A percentile compares a stretch with the other conserved stretches of the same genome.
These are phyloP conservation scores for Synanthedon andrenaeformis DNA, from an alignment of 2,888 invertebrate genomes.

Conservation along the genomic window DNA sequence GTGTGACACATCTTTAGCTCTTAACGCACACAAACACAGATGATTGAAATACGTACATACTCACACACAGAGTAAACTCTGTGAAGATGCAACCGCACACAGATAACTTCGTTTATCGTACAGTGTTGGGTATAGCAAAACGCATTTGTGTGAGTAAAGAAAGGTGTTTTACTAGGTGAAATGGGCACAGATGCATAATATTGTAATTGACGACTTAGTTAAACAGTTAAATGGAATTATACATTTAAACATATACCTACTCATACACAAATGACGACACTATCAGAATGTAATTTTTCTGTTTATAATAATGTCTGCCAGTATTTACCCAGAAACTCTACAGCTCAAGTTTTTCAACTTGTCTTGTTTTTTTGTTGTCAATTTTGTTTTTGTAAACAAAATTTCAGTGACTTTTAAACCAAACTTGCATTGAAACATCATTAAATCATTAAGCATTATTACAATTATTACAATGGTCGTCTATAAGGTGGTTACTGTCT, in stretches of 20 bases:
- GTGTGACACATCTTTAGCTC: neutral
- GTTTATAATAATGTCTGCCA: too few relatives aligned
- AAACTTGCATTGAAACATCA: too few relatives aligned
- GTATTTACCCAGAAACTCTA: too few relatives aligned
- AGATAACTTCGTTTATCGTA: conserved; percentile 9
- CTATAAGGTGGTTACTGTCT: too few relatives aligned
- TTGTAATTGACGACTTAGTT: conserved; percentile 15
- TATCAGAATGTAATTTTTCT: too few relatives aligned
- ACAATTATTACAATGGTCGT: too few relatives aligned
- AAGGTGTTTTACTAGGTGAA: conserved; percentile 64
- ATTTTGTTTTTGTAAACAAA: too few relatives aligned
- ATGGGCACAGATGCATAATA: conserved; percentile 45
- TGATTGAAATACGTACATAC: conserved; percentile 1
- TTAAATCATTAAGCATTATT: too few relatives aligned
- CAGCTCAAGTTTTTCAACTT: too few relatives aligned
- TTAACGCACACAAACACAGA: conserved; percentile 4
- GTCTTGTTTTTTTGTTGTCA: too few relatives aligned
- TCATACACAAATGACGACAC: neutral
- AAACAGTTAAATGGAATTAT: conserved; percentile 36
- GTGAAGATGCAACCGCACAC: conserved; percentile 4
- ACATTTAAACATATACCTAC: conserved; percentile 18
- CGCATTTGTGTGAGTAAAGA: conserved; percentile 54
- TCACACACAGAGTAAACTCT: conserved; percentile 6
- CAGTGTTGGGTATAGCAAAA: conserved; percentile 8
- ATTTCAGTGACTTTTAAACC: too few relatives aligned